phyloP scores from a whole-genome alignment of 1,140 invertebrate species.

The Geopemphigus sp. region DNA sequence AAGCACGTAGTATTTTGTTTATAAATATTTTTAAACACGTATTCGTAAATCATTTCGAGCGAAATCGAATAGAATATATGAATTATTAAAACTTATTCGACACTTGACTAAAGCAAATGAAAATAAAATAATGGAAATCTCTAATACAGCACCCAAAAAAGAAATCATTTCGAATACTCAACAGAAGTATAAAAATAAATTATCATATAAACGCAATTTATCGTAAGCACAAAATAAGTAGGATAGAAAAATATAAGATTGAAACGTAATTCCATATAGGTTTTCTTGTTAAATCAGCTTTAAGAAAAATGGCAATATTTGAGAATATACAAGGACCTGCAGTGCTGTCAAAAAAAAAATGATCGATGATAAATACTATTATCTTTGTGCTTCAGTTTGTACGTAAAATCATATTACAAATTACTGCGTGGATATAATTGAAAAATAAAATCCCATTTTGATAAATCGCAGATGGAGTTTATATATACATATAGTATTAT shows the following conservation, averaged over 20 bases:
- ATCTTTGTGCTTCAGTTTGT: background rate
- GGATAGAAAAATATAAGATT: no score
- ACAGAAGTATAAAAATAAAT: background rate
- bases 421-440: background rate
- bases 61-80: no score
- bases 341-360: background rate
- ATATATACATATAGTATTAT: no score
- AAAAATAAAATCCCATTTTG: conserved; percentile 5
- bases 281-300: background rate
- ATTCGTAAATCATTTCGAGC: no score
- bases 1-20: no score
- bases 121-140: no score
- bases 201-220: background rate
- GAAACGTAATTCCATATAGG: background rate
- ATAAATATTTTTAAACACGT: no score
- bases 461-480: background rate
- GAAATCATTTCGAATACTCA: background rate
- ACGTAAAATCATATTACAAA: conserved; percentile 16
- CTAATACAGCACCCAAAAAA: background rate
- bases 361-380: conserved; percentile 2
- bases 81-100: no score
- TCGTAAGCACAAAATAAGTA: background rate
- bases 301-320: background rate
- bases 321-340: background rate
- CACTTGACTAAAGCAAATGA: no score